Conservation (phyloP, 1,140 invertebrate genomes). For the Thalassaphorura encarpata region DNA sequence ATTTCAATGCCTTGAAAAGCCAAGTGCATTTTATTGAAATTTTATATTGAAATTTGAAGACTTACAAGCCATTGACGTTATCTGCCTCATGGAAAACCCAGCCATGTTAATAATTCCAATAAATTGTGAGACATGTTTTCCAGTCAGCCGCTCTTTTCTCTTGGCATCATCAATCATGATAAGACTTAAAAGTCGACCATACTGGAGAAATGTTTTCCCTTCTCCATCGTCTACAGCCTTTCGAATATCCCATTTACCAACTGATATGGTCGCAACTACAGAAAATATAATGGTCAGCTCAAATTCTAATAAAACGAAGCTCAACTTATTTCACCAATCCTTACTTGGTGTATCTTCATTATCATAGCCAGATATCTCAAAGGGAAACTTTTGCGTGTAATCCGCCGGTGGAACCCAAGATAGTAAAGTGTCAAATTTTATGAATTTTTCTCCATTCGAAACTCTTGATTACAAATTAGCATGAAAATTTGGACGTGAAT, state of each 20-base stretch:
- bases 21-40: neutral
- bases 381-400: neutral
- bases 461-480: neutral
- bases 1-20: neutral
- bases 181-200: constrained; percentile 3
- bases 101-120: constrained; percentile 14
- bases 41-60: neutral
- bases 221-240: constrained; percentile 5
- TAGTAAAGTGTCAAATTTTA: neutral
- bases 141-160: neutral
- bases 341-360: neutral
- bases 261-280: constrained; percentile 3
- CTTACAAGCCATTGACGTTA: constrained; percentile 16
- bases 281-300: neutral
- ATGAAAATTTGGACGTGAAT: too few relatives aligned
- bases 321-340: neutral
- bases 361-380: neutral
- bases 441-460: neutral
- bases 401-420: neutral
- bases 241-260: constrained; percentile 14
- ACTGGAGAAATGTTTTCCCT: constrained; percentile 6
- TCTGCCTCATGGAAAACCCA: constrained; percentile 12
- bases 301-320: neutral
- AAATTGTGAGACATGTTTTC: constrained; percentile 12
- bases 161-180: neutral